phyloP scores from a whole-genome alignment of 2,888 invertebrate species.

The Hyposoter didymator region DNA sequence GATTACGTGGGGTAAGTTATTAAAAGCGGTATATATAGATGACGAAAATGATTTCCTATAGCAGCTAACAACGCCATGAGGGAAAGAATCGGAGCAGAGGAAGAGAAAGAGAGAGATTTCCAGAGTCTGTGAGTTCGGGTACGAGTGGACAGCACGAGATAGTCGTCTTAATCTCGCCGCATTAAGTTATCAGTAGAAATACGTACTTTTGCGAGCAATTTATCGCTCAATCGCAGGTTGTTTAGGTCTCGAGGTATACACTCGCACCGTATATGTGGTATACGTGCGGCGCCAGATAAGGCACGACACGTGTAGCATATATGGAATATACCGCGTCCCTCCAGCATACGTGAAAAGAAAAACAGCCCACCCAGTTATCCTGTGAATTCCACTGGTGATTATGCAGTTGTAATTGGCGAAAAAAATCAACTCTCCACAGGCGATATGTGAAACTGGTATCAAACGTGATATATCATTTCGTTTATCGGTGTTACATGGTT shows the following conservation, averaged over 20 bases:
- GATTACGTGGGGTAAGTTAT: constrained; percentile 56
- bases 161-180: constrained; percentile 66
- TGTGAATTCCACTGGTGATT: constrained; percentile 44
- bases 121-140: constrained; percentile 10
- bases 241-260: constrained; percentile 43
- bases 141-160: constrained; percentile 26
- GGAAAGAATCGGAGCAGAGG: not conserved
- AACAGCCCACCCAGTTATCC: constrained; percentile 63
- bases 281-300: constrained; percentile 64
- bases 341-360: constrained; percentile 26
- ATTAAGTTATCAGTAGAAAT: constrained; percentile 72
- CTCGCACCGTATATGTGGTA: constrained; percentile 16
- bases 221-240: constrained; percentile 72
- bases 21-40: constrained; percentile 45
- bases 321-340: constrained; percentile 35
- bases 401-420: constrained; percentile 39
- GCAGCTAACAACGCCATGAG: constrained; percentile 5
- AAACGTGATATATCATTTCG: constrained; percentile 62
- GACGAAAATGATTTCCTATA: constrained; percentile 67
- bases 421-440: constrained; percentile 57
- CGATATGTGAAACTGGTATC: constrained; percentile 48
- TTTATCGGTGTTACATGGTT: constrained; percentile 62
- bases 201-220: constrained; percentile 69
- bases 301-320: constrained; percentile 46
- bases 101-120: constrained; percentile 2